Percentiles rank a stretch among this genome's conserved stretches.
phyloP scores from a whole-genome alignment of 2,888 invertebrate species.

The Hylaea fasciaria region DNA sequence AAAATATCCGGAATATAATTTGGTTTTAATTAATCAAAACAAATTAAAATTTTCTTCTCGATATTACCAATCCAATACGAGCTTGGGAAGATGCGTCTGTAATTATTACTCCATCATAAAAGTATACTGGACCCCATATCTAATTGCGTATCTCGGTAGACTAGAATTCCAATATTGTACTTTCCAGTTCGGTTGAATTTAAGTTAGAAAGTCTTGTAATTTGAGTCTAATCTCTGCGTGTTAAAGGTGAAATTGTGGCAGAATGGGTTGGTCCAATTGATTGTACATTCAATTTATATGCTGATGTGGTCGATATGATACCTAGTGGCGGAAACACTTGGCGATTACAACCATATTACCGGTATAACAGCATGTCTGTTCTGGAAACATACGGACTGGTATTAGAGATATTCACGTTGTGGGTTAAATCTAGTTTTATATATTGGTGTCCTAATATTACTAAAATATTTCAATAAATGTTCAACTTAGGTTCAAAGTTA shows the following conservation, averaged over 20 bases:
- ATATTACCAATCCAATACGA: constrained; percentile 35
- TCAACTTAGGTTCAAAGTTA: too few species aligned
- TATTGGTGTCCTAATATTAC: too few species aligned
- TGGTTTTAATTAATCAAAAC: constrained; percentile 45
- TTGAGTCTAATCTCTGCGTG: constrained; percentile 9
- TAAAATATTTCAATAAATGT: too few species aligned
- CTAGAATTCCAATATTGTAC: constrained; percentile 49
- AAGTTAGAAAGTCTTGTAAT: background rate
- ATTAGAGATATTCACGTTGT: background rate
- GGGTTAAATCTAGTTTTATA: too few species aligned
- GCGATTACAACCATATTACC: constrained; percentile 61
- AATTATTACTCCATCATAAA: constrained; percentile 41
- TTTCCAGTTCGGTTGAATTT: constrained; percentile 53
- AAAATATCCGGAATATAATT: constrained; percentile 40
- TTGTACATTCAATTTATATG: constrained; percentile 53
- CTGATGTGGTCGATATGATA: constrained; percentile 57
- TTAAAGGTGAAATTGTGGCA: constrained; percentile 13
- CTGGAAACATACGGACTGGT: constrained; percentile 28
- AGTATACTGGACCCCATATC: constrained; percentile 40
- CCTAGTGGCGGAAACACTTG: constrained; percentile 68
- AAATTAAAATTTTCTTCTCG: constrained; percentile 43
- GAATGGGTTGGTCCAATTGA: constrained; percentile 24
- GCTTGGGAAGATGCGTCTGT: constrained; percentile 42
- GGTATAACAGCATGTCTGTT: constrained; percentile 56
- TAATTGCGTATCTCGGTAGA: constrained; percentile 49